Percentiles rank a stretch among this genome's conserved stretches.
These are phyloP conservation scores for Salvelinus fontinalis DNA, from an alignment of 2,113 vertebrate species.

Conservation along the genomic window DNA sequence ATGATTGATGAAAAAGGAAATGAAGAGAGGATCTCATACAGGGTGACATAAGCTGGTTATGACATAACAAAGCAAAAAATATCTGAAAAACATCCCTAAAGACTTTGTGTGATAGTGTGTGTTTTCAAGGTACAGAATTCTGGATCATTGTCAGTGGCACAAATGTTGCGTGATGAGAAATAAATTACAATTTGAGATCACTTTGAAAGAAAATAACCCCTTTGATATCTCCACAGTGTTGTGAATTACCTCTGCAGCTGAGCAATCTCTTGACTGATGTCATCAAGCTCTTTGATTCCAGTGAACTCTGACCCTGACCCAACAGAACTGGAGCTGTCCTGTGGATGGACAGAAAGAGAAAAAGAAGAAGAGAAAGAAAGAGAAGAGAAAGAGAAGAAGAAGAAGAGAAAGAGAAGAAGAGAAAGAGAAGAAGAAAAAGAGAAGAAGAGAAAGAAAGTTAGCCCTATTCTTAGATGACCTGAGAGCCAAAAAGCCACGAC, in stretches of 20 bases:
- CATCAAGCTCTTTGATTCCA: constrained; percentile 94
- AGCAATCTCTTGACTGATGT: constrained; percentile 94
- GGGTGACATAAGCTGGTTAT: not conserved
- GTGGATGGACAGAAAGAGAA: not conserved
- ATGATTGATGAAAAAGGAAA: not conserved
- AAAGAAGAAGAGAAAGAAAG: not conserved
- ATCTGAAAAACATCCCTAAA: not conserved
- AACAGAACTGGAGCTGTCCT: constrained; percentile 86
- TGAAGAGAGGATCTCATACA: not conserved
- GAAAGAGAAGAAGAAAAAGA: not conserved
- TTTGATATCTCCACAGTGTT: not conserved
- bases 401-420: not conserved
- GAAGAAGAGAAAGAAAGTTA: not conserved
- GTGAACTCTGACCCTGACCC: constrained; percentile 90
- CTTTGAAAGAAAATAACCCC: not conserved
- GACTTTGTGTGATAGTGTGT: no score
- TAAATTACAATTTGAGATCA: not conserved
- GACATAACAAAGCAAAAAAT: not conserved
- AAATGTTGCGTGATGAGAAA: no score
- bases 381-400: not conserved
- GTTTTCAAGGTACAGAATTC: no score
- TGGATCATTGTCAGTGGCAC: not conserved
- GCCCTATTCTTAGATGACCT: not conserved
- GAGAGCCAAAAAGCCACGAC: constrained; percentile 8
- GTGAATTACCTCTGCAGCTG: constrained; percentile 88